A percentile compares a stretch with the other conserved stretches of the same genome.
These are phyloP conservation scores for Thamnophis elegans DNA, from an alignment of 2,797 vertebrate genomes.

Conservation along the genomic window DNA sequence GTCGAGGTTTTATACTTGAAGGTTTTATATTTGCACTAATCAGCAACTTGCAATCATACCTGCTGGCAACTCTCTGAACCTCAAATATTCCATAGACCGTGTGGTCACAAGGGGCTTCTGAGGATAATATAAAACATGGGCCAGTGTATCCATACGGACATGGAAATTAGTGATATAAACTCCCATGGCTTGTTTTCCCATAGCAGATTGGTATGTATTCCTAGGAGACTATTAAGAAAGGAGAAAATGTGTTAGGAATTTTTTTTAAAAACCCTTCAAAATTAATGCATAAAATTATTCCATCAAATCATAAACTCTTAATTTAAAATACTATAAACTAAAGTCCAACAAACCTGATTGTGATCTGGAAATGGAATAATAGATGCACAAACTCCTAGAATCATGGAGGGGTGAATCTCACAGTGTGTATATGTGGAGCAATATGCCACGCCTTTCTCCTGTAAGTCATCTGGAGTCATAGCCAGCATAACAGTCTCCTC, in stretches of 20 bases:
- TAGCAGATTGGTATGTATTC: slow-evolving; percentile 98
- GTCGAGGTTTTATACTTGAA: neutral
- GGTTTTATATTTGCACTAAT: neutral
- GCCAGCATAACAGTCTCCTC: slow-evolving; percentile 99
- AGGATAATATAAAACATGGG: slow-evolving; percentile 96
- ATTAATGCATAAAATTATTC: neutral
- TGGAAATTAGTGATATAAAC: slow-evolving; percentile 99
- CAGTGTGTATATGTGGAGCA: slow-evolving; percentile 98
- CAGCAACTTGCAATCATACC: slow-evolving; percentile 69
- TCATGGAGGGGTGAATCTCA: slow-evolving; percentile 98
- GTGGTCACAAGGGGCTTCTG: slow-evolving; percentile 98
- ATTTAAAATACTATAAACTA: neutral
- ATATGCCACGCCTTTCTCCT: slow-evolving; percentile 97
- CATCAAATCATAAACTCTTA: neutral
- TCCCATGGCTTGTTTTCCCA: slow-evolving; percentile 99
- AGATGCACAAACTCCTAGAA: slow-evolving; percentile 96
- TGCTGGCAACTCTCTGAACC: slow-evolving; percentile 95
- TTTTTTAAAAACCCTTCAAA: neutral
- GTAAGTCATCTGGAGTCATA: slow-evolving; percentile 97
- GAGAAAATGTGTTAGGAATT: neutral
- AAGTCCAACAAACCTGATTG: slow-evolving; percentile 84
- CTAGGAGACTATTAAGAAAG: slow-evolving; percentile 85
- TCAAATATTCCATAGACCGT: slow-evolving; percentile 95
- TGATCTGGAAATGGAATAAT: slow-evolving; percentile 98
- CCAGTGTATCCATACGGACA: slow-evolving; percentile 96